Evolutionary conservation across 2,113 vertebrate species (phyloP).

Genomic region (Paedocypris sp.): DNA sequence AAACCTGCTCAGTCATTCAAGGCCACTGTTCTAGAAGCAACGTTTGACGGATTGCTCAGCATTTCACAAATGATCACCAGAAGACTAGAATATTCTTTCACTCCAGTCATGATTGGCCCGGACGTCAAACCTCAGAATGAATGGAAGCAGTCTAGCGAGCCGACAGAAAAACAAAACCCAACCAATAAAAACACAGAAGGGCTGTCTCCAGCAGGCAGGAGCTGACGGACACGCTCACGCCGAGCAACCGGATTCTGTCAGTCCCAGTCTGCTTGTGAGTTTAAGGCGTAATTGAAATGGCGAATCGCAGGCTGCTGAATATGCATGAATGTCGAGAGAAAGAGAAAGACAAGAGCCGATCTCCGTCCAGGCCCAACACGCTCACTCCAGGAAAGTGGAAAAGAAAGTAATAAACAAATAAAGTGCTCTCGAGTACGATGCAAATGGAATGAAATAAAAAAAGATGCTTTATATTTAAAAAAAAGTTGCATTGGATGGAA

Average conservation of each 20-base stretch:
- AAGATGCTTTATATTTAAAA: no score
- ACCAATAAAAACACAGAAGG: constrained; percentile 6
- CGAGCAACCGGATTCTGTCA: not conserved
- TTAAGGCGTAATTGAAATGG: constrained; percentile 18
- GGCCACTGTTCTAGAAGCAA: no score
- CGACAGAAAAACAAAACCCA: not conserved
- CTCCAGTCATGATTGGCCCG: no score
- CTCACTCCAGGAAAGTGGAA: not conserved
- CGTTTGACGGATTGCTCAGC: not conserved
- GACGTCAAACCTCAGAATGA: not conserved
- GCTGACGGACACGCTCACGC: not conserved
- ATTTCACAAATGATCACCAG: not conserved
- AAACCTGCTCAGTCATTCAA: no score
- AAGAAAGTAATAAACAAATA: not conserved
- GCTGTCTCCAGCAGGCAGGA: constrained; percentile 2
- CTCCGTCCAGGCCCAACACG: not conserved
- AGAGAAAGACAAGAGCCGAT: not conserved
- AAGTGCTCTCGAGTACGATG: not conserved
- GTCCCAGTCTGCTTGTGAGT: not conserved
- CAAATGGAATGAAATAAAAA: no score
- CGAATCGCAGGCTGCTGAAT: constrained; percentile 19
- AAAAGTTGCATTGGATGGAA: no score
- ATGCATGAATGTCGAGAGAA: constrained; percentile 17
- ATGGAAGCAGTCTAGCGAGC: not conserved
- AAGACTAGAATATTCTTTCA: no score